A percentile compares a stretch with the other conserved stretches of the same genome.
These are phyloP conservation scores for Cromileptes altivelis DNA, from an alignment of 2,113 vertebrate species.

Conservation along the genomic window DNA sequence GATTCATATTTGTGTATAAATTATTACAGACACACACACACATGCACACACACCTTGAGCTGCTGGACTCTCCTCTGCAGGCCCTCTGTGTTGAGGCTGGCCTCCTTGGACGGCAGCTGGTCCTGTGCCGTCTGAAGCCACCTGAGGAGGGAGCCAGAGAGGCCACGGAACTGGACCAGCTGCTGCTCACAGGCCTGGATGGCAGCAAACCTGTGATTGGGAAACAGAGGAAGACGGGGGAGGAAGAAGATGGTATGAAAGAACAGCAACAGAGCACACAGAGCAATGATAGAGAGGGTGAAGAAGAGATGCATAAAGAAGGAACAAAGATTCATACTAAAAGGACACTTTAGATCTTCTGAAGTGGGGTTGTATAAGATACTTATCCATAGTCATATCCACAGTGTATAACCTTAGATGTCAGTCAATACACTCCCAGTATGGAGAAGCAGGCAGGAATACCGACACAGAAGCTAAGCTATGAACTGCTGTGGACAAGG, in stretches of 20 bases:
- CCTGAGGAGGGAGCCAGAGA: constrained; percentile 87
- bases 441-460: too few relatives aligned
- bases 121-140: constrained; percentile 93
- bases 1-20: background rate
- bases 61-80: constrained; percentile 90
- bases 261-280: background rate
- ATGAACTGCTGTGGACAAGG: too few relatives aligned
- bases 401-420: too few relatives aligned
- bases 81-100: constrained; percentile 86
- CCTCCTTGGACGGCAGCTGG: constrained; percentile 87
- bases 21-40: constrained; percentile 29
- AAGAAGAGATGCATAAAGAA: background rate
- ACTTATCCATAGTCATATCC: background rate
- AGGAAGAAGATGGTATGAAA: background rate
- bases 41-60: constrained; percentile 86
- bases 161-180: constrained; percentile 81
- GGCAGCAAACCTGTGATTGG: constrained; percentile 70
- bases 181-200: constrained; percentile 84
- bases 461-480: too few relatives aligned
- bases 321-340: background rate
- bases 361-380: too few relatives aligned
- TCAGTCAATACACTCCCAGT: too few relatives aligned
- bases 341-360: background rate
- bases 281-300: background rate
- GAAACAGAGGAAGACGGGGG: too few relatives aligned